A percentile compares a stretch with the other conserved stretches of the same genome.
phyloP scores from a whole-genome alignment of 2,888 invertebrate genomes.

The Cosmia trapezina region DNA sequence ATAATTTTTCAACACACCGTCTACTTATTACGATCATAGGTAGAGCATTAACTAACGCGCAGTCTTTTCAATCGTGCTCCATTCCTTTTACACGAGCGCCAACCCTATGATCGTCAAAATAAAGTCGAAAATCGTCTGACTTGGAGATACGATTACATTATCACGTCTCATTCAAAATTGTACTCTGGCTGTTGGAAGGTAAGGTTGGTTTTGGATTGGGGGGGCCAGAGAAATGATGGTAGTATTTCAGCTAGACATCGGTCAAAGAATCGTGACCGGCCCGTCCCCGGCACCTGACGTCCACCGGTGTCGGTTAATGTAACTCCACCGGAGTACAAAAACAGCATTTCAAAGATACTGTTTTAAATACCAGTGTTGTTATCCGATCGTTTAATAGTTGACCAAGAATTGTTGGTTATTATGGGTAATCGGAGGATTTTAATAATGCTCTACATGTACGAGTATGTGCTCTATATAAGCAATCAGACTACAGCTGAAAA shows the following conservation, averaged over 20 bases:
- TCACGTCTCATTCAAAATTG: slow-evolving; percentile 48
- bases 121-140: slow-evolving; percentile 60
- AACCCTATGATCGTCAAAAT: slow-evolving; percentile 33
- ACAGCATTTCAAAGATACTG: slow-evolving; percentile 81
- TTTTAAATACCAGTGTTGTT: slow-evolving; percentile 74
- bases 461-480: background rate
- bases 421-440: slow-evolving; percentile 26
- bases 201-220: slow-evolving; percentile 67
- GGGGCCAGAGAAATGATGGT: slow-evolving; percentile 60
- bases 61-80: slow-evolving; percentile 76
- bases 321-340: slow-evolving; percentile 78
- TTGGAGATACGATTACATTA: slow-evolving; percentile 45
- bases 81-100: slow-evolving; percentile 55
- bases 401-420: slow-evolving; percentile 41
- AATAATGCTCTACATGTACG: background rate
- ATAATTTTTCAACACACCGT: slow-evolving; percentile 91
- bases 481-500: background rate
- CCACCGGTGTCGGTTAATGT: slow-evolving; percentile 84
- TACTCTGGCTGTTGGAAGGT: slow-evolving; percentile 15
- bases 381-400: slow-evolving; percentile 56
- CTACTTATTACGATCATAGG: slow-evolving; percentile 90
- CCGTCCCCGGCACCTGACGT: slow-evolving; percentile 89
- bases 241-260: slow-evolving; percentile 86
- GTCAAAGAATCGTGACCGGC: slow-evolving; percentile 89
- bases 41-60: slow-evolving; percentile 87